phyloP scores from a whole-genome alignment of 1,140 invertebrate genomes.

The Drosophila subobscura region DNA sequence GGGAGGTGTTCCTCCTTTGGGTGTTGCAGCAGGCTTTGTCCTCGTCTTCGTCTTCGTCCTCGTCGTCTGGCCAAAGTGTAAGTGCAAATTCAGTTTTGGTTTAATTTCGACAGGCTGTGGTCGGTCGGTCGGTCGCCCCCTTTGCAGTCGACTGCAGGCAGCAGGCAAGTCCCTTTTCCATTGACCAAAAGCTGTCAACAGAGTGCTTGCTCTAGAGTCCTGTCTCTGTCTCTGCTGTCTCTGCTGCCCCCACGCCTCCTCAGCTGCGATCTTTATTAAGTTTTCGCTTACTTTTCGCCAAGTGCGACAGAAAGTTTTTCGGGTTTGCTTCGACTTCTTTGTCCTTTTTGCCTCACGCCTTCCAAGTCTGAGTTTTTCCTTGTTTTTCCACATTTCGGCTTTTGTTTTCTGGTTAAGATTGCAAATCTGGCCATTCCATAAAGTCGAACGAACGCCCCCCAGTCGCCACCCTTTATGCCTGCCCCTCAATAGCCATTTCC shows the following conservation, averaged over 20 bases:
- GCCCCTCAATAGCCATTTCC: slow-evolving; percentile 14
- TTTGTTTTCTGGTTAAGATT: slow-evolving; percentile 81
- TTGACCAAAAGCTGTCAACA: slow-evolving; percentile 69
- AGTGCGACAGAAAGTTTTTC: slow-evolving; percentile 71
- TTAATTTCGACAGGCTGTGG: slow-evolving; percentile 80
- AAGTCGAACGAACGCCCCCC: slow-evolving; percentile 8
- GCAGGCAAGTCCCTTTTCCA: slow-evolving; percentile 30
- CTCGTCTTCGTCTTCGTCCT: no score
- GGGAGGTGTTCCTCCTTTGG: slow-evolving; percentile 2
- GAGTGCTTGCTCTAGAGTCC: background rate
- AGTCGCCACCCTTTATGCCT: background rate
- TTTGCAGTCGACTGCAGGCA: slow-evolving; percentile 24
- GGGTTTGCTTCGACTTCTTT: slow-evolving; percentile 46
- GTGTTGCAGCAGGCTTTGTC: background rate
- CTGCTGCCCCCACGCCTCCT: slow-evolving; percentile 12
- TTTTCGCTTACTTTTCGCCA: slow-evolving; percentile 80
- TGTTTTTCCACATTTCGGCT: slow-evolving; percentile 80
- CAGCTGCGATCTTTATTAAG: slow-evolving; percentile 80
- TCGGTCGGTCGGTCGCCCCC: slow-evolving; percentile 12
- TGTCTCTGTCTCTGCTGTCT: slow-evolving; percentile 5
- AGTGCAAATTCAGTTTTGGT: slow-evolving; percentile 80
- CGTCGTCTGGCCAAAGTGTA: slow-evolving; percentile 53
- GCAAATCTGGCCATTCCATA: slow-evolving; percentile 56
- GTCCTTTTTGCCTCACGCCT: slow-evolving; percentile 17
- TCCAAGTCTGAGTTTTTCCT: slow-evolving; percentile 66